These are phyloP conservation scores for Eristalis arbustorum DNA, from an alignment of 2,888 invertebrate genomes.

Conservation along the genomic window DNA sequence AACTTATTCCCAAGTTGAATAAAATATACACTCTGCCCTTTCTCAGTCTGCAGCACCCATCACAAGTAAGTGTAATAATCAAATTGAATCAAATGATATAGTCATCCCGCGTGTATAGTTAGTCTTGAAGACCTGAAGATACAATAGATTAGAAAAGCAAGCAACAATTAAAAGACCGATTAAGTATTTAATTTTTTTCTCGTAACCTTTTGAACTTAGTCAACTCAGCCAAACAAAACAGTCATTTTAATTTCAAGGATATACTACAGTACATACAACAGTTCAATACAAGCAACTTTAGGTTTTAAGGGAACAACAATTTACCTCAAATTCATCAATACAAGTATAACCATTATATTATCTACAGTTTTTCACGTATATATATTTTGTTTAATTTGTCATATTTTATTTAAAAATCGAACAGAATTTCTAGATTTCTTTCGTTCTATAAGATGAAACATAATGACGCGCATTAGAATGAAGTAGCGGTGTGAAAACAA, in stretches of 20 bases:
- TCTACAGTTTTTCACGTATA: conserved; percentile 7
- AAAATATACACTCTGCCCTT: background rate
- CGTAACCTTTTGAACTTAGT: conserved; percentile 41
- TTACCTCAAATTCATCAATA: conserved; percentile 75
- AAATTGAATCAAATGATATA: conserved; percentile 26
- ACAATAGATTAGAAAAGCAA: conserved; percentile 11
- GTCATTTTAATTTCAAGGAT: conserved; percentile 40
- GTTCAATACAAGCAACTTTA: conserved; percentile 40
- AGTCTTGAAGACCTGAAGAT: background rate
- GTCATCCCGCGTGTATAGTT: conserved; percentile 25
- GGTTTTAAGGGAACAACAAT: conserved; percentile 73
- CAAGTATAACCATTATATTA: conserved; percentile 32
- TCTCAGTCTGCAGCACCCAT: background rate
- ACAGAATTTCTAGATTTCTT: conserved; percentile 2
- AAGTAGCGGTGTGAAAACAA: conserved; percentile 61
- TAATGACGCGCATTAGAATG: background rate
- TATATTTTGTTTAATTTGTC: conserved; percentile 14
- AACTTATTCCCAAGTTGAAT: background rate
- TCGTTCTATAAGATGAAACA: background rate
- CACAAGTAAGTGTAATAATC: background rate
- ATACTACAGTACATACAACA: conserved; percentile 20
- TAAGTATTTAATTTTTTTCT: conserved; percentile 56
- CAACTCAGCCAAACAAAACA: conserved; percentile 64
- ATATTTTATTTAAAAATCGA: conserved; percentile 26
- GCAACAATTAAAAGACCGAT: conserved; percentile 37